Evolutionary conservation across 2,797 vertebrate species (phyloP).

Genomic region (Tauraco hartlaubi): DNA sequence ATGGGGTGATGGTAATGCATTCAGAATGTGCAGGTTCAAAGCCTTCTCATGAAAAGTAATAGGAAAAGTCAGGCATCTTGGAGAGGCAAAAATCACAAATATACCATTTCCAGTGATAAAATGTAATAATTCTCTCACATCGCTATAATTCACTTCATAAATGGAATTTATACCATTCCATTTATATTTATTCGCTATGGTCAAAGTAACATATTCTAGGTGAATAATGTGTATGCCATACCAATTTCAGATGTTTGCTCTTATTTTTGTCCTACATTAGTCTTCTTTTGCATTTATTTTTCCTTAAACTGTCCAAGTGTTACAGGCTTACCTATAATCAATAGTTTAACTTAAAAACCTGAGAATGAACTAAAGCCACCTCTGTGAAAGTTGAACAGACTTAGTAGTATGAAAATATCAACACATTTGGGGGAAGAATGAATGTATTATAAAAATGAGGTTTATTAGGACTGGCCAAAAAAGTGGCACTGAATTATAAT

Average conservation of each 20-base stretch:
- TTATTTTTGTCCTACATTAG: background rate
- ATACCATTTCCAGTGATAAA: background rate
- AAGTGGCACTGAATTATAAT: background rate
- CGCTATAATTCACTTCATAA: slow-evolving; percentile 7
- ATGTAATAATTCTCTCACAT: background rate
- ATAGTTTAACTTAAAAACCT: background rate
- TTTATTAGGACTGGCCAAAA: background rate
- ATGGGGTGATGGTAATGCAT: background rate
- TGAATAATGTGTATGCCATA: background rate
- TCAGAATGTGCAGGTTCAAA: background rate
- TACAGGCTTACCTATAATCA: background rate
- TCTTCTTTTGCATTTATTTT: background rate
- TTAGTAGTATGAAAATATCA: background rate
- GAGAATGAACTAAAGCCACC: background rate
- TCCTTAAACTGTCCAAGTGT: background rate
- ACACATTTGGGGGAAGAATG: background rate
- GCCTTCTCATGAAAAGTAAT: background rate
- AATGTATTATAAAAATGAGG: background rate
- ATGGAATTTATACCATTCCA: background rate
- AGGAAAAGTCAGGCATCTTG: background rate
- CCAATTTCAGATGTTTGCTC: background rate
- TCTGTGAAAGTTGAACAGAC: background rate
- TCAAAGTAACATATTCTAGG: background rate
- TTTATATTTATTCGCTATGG: slow-evolving; percentile 38
- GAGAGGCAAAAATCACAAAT: slow-evolving; percentile 9